A percentile compares a stretch with the other conserved stretches of the same genome.
These are phyloP conservation scores for Scartelaos histophorus DNA, from an alignment of 2,113 vertebrate species.

Conservation along the genomic window DNA sequence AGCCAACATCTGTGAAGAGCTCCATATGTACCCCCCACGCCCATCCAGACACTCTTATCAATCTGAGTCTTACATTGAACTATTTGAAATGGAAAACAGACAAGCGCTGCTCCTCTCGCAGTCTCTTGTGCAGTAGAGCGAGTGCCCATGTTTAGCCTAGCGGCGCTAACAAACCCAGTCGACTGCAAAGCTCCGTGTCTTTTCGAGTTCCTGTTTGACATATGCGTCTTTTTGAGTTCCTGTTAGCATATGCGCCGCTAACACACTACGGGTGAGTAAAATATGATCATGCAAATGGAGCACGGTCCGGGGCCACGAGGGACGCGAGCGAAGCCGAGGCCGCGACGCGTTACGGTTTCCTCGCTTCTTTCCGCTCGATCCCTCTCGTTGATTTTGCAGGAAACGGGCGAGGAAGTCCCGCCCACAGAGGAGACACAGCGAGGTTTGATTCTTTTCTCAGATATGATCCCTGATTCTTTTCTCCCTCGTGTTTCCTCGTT, in stretches of 20 bases:
- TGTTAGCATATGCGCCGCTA: conserved; percentile 18
- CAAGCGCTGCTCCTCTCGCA: neutral
- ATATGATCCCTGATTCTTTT: too few relatives aligned
- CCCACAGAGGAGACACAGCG: too few relatives aligned
- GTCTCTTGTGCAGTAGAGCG: conserved; percentile 28
- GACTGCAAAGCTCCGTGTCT: conserved; percentile 32
- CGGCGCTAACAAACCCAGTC: conserved; percentile 44
- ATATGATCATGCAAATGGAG: conserved; percentile 44
- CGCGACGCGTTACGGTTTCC: too few relatives aligned
- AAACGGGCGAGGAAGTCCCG: too few relatives aligned
- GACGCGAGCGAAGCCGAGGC: conserved; percentile 26
- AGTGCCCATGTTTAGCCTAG: conserved; percentile 45
- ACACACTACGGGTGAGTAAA: conserved; percentile 42
- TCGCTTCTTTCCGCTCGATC: too few relatives aligned
- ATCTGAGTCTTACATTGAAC: conserved; percentile 47
- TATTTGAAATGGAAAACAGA: conserved; percentile 27
- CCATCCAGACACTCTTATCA: conserved; percentile 51
- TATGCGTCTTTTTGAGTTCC: conserved; percentile 22
- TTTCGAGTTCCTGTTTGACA: conserved; percentile 25
- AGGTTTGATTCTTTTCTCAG: too few relatives aligned
- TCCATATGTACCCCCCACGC: neutral
- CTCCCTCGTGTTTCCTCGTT: too few relatives aligned
- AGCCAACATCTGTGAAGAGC: conserved; percentile 31
- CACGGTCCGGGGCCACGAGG: conserved; percentile 41
- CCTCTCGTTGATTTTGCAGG: too few relatives aligned